Base-by-base conservation (phyloP, 2,797 vertebrate species). In the Pangasius macronema region DNA sequence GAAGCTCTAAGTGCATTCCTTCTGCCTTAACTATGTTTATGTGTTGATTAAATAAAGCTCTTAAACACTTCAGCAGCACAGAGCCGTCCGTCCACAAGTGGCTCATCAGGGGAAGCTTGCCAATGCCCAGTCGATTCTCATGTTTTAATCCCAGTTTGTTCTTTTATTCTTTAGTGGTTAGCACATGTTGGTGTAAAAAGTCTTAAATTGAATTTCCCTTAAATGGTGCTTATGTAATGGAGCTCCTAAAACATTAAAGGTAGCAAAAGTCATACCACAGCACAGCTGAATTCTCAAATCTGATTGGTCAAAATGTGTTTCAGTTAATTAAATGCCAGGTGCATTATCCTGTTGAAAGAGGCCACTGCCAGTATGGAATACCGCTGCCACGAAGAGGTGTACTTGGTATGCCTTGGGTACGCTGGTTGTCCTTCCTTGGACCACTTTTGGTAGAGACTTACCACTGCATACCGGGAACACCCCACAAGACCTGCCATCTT, bases 11-110 rank as follows among this genome's bases (percentile, higher is more conserved):
- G 33, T 75, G 39, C 83, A 30, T 75, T 73, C 39, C 55, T 59
- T 75, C 2, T 85, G 53, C 39, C 24, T 49, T 84, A 55, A 72
- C 36, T 57, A 53, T 59, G 24, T 65, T 61, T 30, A 46, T 85
- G 39, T 46, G 55, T 75, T 85, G 53, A 59, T 73, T 70, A 57
- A 70, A 55, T 84, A 72, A 77, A 59, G 33, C 27, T 72, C 20
- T 65, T 82, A 46, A 67, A 82, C 59, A 51, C 80, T 49, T 22
- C 39, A 49, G 81, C 81, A 82, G 36, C 39, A 80, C 53, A 59
- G 33, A 80, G 55, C 33, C 11, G 10, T 49, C 81, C 42, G 30
- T 67, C 42, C n/a, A 68, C 61, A 83, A 83, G 42, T 83, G 63
- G 42, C 61, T 83, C 61, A 67, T 51, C 61, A 33, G 81, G 27